These are phyloP conservation scores for Mantis religiosa DNA, from an alignment of 2,888 invertebrate genomes.

Conservation along the genomic window DNA sequence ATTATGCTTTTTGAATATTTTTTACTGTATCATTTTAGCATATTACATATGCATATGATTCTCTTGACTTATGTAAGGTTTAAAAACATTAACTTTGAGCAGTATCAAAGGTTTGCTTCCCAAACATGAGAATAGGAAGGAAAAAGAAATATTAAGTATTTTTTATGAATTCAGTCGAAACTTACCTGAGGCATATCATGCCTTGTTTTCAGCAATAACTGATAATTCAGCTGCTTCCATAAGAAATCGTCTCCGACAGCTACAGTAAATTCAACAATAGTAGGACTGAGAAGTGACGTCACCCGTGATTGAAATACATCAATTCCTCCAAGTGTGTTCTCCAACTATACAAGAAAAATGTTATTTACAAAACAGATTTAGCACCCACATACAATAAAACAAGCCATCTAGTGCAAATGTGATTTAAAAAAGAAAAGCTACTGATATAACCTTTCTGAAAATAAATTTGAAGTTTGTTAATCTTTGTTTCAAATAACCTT, in stretches of 20 bases:
- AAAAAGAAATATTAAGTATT: too few relatives aligned
- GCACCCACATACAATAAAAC: neutral
- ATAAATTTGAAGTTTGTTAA: too few relatives aligned
- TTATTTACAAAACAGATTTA: neutral
- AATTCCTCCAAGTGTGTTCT: slow-evolving; percentile 66
- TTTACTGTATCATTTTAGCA: too few relatives aligned
- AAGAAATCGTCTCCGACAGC: slow-evolving; percentile 79
- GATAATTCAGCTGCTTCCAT: slow-evolving; percentile 88
- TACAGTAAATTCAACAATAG: slow-evolving; percentile 77
- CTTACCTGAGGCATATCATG: slow-evolving; percentile 65
- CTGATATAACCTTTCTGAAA: too few relatives aligned
- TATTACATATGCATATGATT: too few relatives aligned
- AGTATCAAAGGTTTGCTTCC: too few relatives aligned
- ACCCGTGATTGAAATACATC: slow-evolving; percentile 58
- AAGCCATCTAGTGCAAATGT: neutral
- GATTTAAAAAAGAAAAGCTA: neutral
- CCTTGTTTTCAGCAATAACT: slow-evolving; percentile 82
- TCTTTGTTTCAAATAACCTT: too few relatives aligned
- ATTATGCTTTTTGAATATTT: too few relatives aligned
- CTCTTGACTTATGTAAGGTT: too few relatives aligned
- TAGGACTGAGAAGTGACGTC: slow-evolving; percentile 62
- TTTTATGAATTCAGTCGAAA: neutral
- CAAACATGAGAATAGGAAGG: too few relatives aligned
- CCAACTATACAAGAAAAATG: slow-evolving; percentile 46
- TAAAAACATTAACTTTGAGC: too few relatives aligned